These are phyloP conservation scores for Leucoraja ocellata DNA, from an alignment of 2,797 vertebrate genomes.

Conservation along the genomic window DNA sequence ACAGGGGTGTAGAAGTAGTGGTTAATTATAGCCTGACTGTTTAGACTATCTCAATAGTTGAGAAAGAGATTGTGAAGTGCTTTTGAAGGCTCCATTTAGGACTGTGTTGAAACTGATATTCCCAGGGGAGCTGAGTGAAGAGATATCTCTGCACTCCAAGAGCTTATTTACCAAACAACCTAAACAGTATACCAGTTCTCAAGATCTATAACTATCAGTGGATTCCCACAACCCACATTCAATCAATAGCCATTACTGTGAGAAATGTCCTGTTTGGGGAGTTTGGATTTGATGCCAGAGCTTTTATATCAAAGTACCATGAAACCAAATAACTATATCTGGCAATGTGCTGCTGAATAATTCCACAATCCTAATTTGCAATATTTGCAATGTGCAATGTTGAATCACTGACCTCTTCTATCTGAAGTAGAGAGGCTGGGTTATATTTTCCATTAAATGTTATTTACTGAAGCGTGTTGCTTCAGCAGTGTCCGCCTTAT, in stretches of 20 bases:
- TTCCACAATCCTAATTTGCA: slow-evolving; percentile 57
- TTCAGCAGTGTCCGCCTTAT: slow-evolving; percentile 46
- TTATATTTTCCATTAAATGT: slow-evolving; percentile 68
- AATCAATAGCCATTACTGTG: slow-evolving; percentile 37
- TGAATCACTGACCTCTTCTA: slow-evolving; percentile 70
- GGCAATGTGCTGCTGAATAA: neutral
- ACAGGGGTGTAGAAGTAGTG: neutral
- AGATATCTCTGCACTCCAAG: slow-evolving; percentile 29
- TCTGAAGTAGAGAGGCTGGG: slow-evolving; percentile 73
- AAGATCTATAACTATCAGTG: slow-evolving; percentile 31
- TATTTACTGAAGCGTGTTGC: slow-evolving; percentile 73
- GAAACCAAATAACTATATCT: slow-evolving; percentile 14
- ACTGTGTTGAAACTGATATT: slow-evolving; percentile 29
- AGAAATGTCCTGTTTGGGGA: slow-evolving; percentile 32
- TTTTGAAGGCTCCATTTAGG: slow-evolving; percentile 19
- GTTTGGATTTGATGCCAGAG: slow-evolving; percentile 10
- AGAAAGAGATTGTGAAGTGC: slow-evolving; percentile 9
- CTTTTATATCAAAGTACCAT: slow-evolving; percentile 18
- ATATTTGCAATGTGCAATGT: slow-evolving; percentile 43
- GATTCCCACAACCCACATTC: slow-evolving; percentile 31
- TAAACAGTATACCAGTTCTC: slow-evolving; percentile 28
- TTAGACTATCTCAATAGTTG: slow-evolving; percentile 25
- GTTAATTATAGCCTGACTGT: slow-evolving; percentile 23
- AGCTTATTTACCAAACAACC: slow-evolving; percentile 36
- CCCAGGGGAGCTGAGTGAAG: slow-evolving; percentile 20